phyloP scores from a whole-genome alignment of 2,888 invertebrate genomes.

The Morpho helenor region DNA sequence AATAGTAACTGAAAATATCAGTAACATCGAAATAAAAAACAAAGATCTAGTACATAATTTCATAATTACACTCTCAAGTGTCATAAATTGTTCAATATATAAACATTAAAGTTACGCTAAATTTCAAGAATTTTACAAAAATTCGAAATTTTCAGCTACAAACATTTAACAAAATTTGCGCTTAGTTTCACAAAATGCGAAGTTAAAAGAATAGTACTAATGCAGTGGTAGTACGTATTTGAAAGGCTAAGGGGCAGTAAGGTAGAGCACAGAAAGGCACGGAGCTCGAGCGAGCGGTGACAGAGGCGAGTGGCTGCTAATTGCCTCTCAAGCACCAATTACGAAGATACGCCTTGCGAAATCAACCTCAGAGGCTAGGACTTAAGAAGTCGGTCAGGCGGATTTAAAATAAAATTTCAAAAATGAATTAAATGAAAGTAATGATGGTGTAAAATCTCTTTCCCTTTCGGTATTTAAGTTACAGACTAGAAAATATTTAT shows the following conservation, averaged over 20 bases:
- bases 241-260: conserved; percentile 36
- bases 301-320: conserved; percentile 62
- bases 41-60: neutral
- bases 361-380: conserved; percentile 10
- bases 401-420: conserved; percentile 4
- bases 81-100: neutral
- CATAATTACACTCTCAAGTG: neutral
- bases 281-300: conserved; percentile 35
- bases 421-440: too few relatives aligned
- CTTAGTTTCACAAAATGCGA: conserved; percentile 20
- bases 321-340: conserved; percentile 73
- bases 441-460: too few relatives aligned
- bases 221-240: conserved; percentile 21
- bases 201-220: conserved; percentile 37
- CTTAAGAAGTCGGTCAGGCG: conserved; percentile 14
- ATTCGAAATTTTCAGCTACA: conserved; percentile 10
- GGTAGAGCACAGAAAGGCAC: conserved; percentile 43
- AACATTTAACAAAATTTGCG: conserved; percentile 11
- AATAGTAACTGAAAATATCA: too few relatives aligned
- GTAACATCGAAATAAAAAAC: too few relatives aligned
- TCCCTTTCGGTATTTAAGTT: too few relatives aligned
- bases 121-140: neutral
- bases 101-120: neutral
- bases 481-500: too few relatives aligned
- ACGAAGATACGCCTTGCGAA: conserved; percentile 37